phyloP scores from a whole-genome alignment of 2,888 invertebrate genomes.

The Mamestra brassicae region DNA sequence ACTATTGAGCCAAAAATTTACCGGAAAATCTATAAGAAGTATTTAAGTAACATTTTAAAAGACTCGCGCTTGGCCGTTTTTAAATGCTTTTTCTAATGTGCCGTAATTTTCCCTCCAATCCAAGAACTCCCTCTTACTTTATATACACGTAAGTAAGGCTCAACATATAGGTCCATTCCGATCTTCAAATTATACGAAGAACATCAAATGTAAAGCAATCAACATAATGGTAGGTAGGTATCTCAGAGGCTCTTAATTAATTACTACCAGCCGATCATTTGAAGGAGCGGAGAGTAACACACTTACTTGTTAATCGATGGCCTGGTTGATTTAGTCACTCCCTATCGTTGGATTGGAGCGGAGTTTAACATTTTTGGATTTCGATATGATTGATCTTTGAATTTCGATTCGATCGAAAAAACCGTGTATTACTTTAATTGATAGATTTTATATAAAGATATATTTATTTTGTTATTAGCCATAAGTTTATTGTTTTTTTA shows the following conservation, averaged over 20 bases:
- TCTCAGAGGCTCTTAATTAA: conserved; percentile 39
- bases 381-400: neutral
- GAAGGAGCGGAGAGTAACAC: conserved; percentile 29
- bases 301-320: conserved; percentile 35
- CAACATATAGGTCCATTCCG: neutral
- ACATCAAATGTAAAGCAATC: conserved; percentile 33
- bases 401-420: no score
- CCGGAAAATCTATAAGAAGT: no score
- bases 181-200: conserved; percentile 17
- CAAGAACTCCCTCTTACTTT: neutral
- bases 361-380: neutral
- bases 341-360: conserved; percentile 8
- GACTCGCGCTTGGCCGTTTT: no score
- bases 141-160: neutral
- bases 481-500: no score
- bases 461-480: no score
- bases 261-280: conserved; percentile 40
- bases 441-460: no score
- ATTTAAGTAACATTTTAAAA: no score
- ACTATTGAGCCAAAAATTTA: no score
- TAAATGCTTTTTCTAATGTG: neutral
- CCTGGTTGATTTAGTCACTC: conserved; percentile 29
- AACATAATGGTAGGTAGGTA: conserved; percentile 9
- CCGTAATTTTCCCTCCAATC: no score
- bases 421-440: no score